Conservation (phyloP, 2,888 invertebrate genomes). For the Atethmia centrago region DNA sequence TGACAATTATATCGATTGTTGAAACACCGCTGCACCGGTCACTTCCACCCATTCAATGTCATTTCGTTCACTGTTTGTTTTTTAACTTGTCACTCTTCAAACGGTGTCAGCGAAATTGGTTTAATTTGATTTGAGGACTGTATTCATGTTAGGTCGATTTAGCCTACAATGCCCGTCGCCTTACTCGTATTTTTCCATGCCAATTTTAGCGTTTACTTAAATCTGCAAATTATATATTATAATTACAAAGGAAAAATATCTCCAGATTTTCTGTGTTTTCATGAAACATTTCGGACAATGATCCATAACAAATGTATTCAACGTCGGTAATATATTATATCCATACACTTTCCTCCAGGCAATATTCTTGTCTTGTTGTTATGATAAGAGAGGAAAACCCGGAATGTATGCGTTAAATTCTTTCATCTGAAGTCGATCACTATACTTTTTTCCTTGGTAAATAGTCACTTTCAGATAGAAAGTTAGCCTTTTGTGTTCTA, state of each 20-base stretch:
- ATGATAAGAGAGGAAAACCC: conserved; percentile 54
- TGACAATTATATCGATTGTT: conserved; percentile 77
- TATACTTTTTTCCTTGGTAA: conserved; percentile 62
- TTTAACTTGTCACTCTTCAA: conserved; percentile 36
- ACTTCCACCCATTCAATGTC: conserved; percentile 75
- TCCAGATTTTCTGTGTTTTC: conserved; percentile 14
- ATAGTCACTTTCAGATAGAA: conserved; percentile 67
- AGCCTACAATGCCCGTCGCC: neutral
- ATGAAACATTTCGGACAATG: conserved; percentile 33
- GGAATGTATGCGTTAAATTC: conserved; percentile 64
- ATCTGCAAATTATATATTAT: conserved; percentile 15
- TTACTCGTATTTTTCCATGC: conserved; percentile 11
- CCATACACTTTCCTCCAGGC: conserved; percentile 20
- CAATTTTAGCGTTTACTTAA: conserved; percentile 5
- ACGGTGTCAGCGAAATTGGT: conserved; percentile 25
- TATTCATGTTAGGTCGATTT: conserved; percentile 26
- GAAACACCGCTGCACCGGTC: conserved; percentile 59
- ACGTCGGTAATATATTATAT: conserved; percentile 28
- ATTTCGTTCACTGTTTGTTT: conserved; percentile 63
- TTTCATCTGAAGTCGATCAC: conserved; percentile 64
- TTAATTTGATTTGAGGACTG: conserved; percentile 19
- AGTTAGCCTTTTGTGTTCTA: conserved; percentile 70
- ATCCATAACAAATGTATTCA: conserved; percentile 34
- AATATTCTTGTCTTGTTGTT: conserved; percentile 52
- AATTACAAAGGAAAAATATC: conserved; percentile 1